These are phyloP conservation scores for Metopia argyrocephala DNA, from an alignment of 2,888 invertebrate species.

Conservation along the genomic window DNA sequence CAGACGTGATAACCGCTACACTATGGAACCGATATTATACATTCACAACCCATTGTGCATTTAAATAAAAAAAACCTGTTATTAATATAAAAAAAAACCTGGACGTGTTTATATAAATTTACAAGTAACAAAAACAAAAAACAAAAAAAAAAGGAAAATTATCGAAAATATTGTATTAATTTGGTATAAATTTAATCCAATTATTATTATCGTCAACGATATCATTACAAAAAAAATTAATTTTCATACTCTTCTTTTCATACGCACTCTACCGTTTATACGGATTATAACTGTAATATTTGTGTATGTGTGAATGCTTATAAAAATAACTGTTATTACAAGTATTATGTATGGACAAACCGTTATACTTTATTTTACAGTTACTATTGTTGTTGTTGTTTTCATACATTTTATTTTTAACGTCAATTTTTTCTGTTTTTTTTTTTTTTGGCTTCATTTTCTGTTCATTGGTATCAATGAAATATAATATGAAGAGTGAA, in stretches of 20 bases:
- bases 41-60: not conserved
- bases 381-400: conserved; percentile 1
- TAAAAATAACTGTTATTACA: conserved; percentile 46
- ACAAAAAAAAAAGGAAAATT: not conserved
- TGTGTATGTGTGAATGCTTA: conserved; percentile 1
- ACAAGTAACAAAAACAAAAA: not conserved
- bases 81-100: not conserved
- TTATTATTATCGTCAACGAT: conserved; percentile 40
- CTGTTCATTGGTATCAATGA: conserved; percentile 28
- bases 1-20: not conserved
- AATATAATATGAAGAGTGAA: conserved; percentile 45
- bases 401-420: conserved; percentile 12
- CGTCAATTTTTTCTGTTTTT: conserved; percentile 1
- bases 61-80: not conserved
- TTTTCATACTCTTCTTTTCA: not conserved
- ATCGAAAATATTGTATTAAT: conserved; percentile 21
- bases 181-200: conserved; percentile 37
- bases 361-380: not conserved
- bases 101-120: not conserved
- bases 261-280: not conserved
- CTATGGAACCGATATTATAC: not conserved
- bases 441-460: not conserved
- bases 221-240: conserved; percentile 21
- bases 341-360: not conserved
- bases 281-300: conserved; percentile 23